Conservation (phyloP, 2,888 invertebrate genomes). For the Dorcus hopei region DNA sequence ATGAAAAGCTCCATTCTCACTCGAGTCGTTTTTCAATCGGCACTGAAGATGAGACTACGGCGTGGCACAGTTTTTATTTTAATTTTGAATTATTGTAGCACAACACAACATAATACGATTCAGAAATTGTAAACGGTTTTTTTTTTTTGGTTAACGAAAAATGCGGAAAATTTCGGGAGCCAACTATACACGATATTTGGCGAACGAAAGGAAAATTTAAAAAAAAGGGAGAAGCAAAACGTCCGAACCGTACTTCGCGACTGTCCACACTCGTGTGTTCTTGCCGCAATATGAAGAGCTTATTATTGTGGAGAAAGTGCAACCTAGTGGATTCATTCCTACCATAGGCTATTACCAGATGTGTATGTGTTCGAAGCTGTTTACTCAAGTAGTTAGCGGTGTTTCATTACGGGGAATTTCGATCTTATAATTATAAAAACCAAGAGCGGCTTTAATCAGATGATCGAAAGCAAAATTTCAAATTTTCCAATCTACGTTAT, state of each 20-base stretch:
- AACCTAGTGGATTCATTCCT: conserved; percentile 21
- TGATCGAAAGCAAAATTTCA: no score
- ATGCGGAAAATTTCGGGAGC: no score
- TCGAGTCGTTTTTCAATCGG: no score
- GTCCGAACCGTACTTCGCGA: conserved; percentile 24
- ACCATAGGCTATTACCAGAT: conserved; percentile 5
- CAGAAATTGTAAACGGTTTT: no score
- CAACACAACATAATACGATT: no score
- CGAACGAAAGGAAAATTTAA: background rate
- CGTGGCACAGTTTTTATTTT: no score
- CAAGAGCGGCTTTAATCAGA: no score
- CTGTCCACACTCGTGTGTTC: conserved; percentile 23
- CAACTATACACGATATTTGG: background rate
- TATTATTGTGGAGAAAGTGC: conserved; percentile 30
- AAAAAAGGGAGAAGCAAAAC: conserved; percentile 3
- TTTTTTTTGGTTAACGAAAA: no score
- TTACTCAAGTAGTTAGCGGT: background rate
- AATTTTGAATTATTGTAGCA: no score
- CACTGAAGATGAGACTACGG: no score
- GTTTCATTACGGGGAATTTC: background rate
- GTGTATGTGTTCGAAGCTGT: background rate
- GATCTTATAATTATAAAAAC: background rate
- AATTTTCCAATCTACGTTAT: no score
- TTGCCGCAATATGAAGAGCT: conserved; percentile 29
- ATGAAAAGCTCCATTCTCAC: no score